A percentile compares a stretch with the other conserved stretches of the same genome.
These are phyloP conservation scores for Musca domestica DNA, from an alignment of 1,140 invertebrate species.

Conservation along the genomic window DNA sequence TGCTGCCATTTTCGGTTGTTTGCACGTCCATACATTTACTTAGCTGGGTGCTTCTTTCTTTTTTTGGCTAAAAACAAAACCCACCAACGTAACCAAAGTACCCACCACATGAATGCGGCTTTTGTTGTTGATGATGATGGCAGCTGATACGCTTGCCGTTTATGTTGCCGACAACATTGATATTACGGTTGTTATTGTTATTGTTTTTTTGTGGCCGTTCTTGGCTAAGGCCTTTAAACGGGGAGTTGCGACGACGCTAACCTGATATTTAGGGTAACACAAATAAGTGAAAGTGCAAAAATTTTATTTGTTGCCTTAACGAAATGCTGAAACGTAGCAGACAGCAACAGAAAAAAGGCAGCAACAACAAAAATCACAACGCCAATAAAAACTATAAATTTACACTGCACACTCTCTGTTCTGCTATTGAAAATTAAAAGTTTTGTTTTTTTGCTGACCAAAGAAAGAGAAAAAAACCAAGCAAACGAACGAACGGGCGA, in stretches of 20 bases:
- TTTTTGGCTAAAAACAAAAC: neutral
- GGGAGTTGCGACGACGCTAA: conserved; percentile 26
- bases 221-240: conserved; percentile 35
- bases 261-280: conserved; percentile 33
- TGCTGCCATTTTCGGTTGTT: no score
- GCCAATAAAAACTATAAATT: neutral
- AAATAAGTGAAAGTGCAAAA: conserved; percentile 43
- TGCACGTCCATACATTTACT: neutral
- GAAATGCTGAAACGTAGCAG: neutral
- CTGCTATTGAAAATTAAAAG: neutral
- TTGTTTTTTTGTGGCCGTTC: conserved; percentile 28
- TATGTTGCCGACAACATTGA: neutral
- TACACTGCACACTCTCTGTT: neutral
- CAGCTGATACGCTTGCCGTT: neutral
- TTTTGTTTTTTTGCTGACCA: neutral
- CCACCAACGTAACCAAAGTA: no score
- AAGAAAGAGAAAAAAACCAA: no score
- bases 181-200: conserved; percentile 3
- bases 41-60: conserved; percentile 16
- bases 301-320: conserved; percentile 14
- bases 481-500: no score
- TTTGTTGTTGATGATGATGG: neutral
- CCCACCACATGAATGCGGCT: no score
- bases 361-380: neutral
- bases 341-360: neutral